These are phyloP conservation scores for Megalops cyprinoides DNA, from an alignment of 2,797 vertebrate species.

Conservation along the genomic window DNA sequence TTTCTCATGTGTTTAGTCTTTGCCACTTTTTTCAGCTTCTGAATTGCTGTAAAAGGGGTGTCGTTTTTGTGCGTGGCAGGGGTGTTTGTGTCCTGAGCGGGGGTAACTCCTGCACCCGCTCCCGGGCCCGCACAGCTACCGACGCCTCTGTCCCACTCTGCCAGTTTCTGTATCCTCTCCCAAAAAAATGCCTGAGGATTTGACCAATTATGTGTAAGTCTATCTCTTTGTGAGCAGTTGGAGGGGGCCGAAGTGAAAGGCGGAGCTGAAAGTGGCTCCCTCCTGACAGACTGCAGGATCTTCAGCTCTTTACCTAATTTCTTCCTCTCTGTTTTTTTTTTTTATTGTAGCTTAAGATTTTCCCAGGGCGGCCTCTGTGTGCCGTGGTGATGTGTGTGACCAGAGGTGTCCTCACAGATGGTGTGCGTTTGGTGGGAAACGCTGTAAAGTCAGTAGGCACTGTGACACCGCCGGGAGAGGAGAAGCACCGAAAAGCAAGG, in stretches of 20 bases:
- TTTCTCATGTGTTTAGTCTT: conserved; percentile 22
- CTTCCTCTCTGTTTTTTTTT: conserved; percentile 34
- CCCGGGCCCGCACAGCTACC: background rate
- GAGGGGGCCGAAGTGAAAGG: conserved; percentile 63
- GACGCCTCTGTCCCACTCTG: background rate
- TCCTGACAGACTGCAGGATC: conserved; percentile 33
- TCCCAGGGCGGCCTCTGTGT: background rate
- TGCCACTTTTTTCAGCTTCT: background rate
- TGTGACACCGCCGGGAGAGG: background rate
- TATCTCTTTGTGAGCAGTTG: conserved; percentile 53
- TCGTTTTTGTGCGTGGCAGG: background rate
- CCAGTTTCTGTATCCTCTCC: conserved; percentile 4
- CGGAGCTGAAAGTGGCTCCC: conserved; percentile 35
- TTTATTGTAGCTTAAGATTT: background rate
- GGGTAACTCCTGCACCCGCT: conserved; percentile 13
- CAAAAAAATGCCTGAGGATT: conserved; percentile 67
- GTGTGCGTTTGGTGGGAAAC: conserved; percentile 17
- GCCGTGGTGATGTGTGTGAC: conserved; percentile 41
- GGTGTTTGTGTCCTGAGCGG: background rate
- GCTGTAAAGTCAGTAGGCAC: conserved; percentile 22
- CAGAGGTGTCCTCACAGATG: conserved; percentile 36
- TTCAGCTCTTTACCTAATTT: background rate
- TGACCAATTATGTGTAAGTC: conserved; percentile 70
- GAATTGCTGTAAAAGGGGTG: conserved; percentile 11
- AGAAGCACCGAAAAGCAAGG: background rate